Conservation (phyloP, 2,797 vertebrate genomes). For the Ctenopoma kingsleyae region DNA sequence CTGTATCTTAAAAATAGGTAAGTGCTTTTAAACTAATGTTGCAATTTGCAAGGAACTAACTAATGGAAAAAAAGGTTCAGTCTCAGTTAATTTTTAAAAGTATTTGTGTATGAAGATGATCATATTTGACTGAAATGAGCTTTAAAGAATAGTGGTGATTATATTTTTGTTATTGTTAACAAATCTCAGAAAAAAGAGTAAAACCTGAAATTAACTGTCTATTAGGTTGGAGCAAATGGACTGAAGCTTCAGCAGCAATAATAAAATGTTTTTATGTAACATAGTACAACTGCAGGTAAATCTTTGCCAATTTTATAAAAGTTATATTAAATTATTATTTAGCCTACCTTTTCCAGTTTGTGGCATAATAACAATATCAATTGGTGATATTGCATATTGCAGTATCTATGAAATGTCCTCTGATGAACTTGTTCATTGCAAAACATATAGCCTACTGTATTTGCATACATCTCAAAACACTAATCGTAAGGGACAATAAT, state of each 20-base stretch:
- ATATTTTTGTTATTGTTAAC: too few relatives aligned
- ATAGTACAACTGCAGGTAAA: neutral
- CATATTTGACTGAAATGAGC: too few relatives aligned
- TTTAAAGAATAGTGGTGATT: too few relatives aligned
- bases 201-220: too few relatives aligned
- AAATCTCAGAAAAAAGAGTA: too few relatives aligned
- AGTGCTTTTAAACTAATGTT: neutral
- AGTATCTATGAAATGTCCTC: neutral
- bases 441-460: neutral
- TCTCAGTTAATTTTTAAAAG: too few relatives aligned
- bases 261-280: neutral
- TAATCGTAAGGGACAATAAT: constrained; percentile 1
- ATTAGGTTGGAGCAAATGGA: too few relatives aligned
- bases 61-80: too few relatives aligned
- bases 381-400: neutral
- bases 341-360: neutral
- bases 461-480: neutral
- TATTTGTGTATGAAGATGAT: too few relatives aligned
- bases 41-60: neutral
- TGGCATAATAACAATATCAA: neutral
- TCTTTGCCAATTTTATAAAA: too few relatives aligned
- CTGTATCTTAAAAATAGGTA: neutral
- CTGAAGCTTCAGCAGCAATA: too few relatives aligned
- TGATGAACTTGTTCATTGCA: neutral
- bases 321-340: neutral